Percentiles rank a stretch among this genome's conserved stretches.
Evolutionary conservation across 2,888 invertebrate genomes (phyloP).

Genomic region (Aproaerema taeniolella): DNA sequence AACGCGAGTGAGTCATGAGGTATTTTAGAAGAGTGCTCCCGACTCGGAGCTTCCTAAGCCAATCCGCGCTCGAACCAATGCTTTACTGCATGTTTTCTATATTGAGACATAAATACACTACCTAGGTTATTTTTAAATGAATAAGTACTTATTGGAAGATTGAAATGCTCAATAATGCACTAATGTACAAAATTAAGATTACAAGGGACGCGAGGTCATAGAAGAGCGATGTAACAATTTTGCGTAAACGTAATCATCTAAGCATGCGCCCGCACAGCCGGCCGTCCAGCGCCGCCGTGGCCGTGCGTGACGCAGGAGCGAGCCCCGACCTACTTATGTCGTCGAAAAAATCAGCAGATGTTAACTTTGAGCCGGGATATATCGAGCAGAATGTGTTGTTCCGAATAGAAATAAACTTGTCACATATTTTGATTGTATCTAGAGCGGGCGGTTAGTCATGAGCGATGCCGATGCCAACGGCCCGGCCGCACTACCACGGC

Average conservation of each 20-base stretch:
- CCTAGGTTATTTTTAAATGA: too few relatives aligned
- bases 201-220: constrained; percentile 35
- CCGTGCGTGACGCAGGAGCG: constrained; percentile 66
- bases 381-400: constrained; percentile 73
- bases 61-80: background rate
- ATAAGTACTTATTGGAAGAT: too few relatives aligned
- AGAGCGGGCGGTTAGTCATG: constrained; percentile 76
- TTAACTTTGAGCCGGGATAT: constrained; percentile 68
- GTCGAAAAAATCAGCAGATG: constrained; percentile 74
- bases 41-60: constrained; percentile 12
- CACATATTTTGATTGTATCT: constrained; percentile 77
- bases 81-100: too few relatives aligned
- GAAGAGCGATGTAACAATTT: constrained; percentile 50
- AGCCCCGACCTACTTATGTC: constrained; percentile 76
- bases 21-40: constrained; percentile 54
- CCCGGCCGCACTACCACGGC: constrained; percentile 58
- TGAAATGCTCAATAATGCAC: too few relatives aligned
- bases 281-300: too few relatives aligned
- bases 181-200: too few relatives aligned
- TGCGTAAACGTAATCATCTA: constrained; percentile 70
- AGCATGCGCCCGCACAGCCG: constrained; percentile 43
- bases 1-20: constrained; percentile 61
- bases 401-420: constrained; percentile 77
- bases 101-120: too few relatives aligned
- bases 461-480: constrained; percentile 71